phyloP scores from a whole-genome alignment of 1,140 invertebrate species.

The Spodoptera litura region DNA sequence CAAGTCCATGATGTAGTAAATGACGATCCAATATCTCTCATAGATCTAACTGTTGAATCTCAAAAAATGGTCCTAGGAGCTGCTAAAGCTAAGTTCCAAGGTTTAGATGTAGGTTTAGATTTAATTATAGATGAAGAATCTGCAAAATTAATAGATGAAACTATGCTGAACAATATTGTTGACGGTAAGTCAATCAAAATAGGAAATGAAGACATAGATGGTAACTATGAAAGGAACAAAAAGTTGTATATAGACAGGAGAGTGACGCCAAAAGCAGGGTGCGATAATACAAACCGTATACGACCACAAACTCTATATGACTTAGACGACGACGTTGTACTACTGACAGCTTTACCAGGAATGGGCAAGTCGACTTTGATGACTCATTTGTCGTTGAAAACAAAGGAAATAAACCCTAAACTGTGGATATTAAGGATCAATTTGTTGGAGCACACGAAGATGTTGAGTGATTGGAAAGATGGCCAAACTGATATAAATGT shows the following conservation, averaged over 20 bases:
- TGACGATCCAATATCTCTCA: slow-evolving; percentile 5
- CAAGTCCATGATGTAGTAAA: background rate
- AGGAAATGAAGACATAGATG: background rate
- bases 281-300: no score
- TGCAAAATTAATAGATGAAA: background rate
- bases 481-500: background rate
- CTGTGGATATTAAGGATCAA: slow-evolving; percentile 46
- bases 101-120: slow-evolving; percentile 8
- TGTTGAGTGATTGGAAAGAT: slow-evolving; percentile 21
- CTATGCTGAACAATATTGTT: slow-evolving; percentile 20
- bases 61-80: background rate
- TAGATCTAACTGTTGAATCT: slow-evolving; percentile 18
- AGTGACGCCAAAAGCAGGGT: background rate
- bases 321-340: background rate
- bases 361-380: slow-evolving; percentile 49
- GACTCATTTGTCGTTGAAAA: slow-evolving; percentile 37
- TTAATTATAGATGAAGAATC: slow-evolving; percentile 16
- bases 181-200: slow-evolving; percentile 14
- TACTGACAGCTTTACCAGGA: slow-evolving; percentile 23
- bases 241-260: slow-evolving; percentile 20
- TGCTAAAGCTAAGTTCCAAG: slow-evolving; percentile 27
- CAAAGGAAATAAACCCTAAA: slow-evolving; percentile 19
- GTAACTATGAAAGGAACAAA: slow-evolving; percentile 24
- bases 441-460: slow-evolving; percentile 7
- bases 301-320: slow-evolving; percentile 1